Evolutionary conservation across 2,113 vertebrate species (phyloP).

Genomic region (Cephalopterus ornatus): DNA sequence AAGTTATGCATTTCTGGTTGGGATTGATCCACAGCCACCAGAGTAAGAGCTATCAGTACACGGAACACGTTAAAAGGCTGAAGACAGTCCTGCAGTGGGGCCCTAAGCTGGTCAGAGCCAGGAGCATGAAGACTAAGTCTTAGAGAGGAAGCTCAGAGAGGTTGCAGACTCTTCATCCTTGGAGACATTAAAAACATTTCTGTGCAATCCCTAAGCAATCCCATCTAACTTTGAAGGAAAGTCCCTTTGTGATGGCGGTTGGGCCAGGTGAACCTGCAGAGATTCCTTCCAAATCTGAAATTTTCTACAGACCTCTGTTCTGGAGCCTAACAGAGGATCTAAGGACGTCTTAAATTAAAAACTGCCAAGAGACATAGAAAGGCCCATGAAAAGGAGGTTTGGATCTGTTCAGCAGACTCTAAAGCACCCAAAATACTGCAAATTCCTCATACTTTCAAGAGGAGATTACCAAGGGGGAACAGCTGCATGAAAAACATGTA

Average conservation of each 20-base stretch:
- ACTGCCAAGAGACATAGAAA: neutral
- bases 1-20: neutral
- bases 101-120: neutral
- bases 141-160: neutral
- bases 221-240: neutral
- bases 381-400: neutral
- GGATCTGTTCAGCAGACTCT: neutral
- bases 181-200: neutral
- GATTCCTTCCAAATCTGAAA: neutral
- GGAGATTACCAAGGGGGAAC: neutral
- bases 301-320: neutral
- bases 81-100: neutral
- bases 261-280: neutral
- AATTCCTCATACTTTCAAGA: neutral
- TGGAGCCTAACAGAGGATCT: neutral
- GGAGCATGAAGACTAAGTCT: neutral
- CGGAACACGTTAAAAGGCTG: neutral
- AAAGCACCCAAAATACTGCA: neutral
- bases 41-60: neutral
- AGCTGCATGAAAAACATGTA: neutral
- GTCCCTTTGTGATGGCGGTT: neutral
- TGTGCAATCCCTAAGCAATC: neutral
- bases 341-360: neutral
- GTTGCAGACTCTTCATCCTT: neutral
- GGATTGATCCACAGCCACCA: neutral